phyloP scores from a whole-genome alignment of 2,888 invertebrate genomes.

The Phlogophora meticulosa region DNA sequence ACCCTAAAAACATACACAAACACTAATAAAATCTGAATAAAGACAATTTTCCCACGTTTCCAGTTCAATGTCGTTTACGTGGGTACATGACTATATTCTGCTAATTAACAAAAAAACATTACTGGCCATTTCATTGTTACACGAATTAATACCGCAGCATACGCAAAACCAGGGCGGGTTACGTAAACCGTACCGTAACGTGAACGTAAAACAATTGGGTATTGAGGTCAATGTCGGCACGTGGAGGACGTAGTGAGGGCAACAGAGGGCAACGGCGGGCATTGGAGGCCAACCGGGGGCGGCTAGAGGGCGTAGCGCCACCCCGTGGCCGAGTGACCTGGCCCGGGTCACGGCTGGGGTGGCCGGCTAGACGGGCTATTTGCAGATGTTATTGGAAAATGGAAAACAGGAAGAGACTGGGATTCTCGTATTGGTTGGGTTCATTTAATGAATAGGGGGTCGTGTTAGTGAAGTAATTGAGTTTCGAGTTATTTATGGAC shows the following conservation, averaged over 20 bases:
- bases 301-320: conserved; percentile 55
- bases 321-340: conserved; percentile 68
- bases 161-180: conserved; percentile 36
- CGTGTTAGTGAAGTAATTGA: background rate
- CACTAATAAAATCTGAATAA: conserved; percentile 26
- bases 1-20: conserved; percentile 2
- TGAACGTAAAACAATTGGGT: conserved; percentile 61
- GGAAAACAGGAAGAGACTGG: background rate
- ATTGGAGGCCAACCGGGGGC: conserved; percentile 48
- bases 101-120: conserved; percentile 57
- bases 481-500: background rate
- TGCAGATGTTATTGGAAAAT: conserved; percentile 33
- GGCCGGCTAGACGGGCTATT: conserved; percentile 40
- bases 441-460: conserved; percentile 4
- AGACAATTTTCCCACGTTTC: conserved; percentile 64
- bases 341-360: conserved; percentile 51
- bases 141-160: conserved; percentile 23
- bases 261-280: conserved; percentile 57
- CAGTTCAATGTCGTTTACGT: conserved; percentile 67
- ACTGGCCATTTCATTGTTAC: conserved; percentile 37
- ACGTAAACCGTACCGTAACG: conserved; percentile 42
- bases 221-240: conserved; percentile 68
- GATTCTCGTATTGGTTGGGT: background rate
- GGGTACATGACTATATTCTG: conserved; percentile 51
- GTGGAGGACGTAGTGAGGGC: conserved; percentile 54